Base-by-base conservation (phyloP, 1,140 invertebrate species). In the Drosophila kurseongensis region DNA sequence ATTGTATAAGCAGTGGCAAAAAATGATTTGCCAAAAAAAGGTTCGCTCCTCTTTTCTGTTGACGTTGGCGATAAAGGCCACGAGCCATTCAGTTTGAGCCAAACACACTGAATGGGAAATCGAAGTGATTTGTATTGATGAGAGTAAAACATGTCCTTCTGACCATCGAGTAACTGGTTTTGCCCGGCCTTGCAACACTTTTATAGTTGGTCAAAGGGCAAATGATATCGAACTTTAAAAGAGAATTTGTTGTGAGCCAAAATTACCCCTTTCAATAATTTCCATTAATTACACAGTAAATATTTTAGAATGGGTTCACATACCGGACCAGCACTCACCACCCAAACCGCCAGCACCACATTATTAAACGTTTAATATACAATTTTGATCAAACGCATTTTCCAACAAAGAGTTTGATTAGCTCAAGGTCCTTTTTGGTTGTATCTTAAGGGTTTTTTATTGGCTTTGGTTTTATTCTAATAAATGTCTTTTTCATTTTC, bases 1-100 rank as follows among this genome's bases (percentile, higher is more conserved):
- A 67, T 1, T 3, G 44, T 79, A 38, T 92, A 92, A 7, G 56
- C 32, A 3, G 67, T 23, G 4, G 47, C 32, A 14, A 50, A 77
- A n/a, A 36, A 29, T 16, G 72, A 54, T 9, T 7, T n/a, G 0
- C 14, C 14, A 5, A 14, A 71, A 10, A 52, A 18, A 7, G 32
- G 6, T 2, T 41, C 12, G 13, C 18, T 35, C 2, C 16, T 10
- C 12, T 12, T 35, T 50, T 29, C 18, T 12, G 27, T 12, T 5
- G 35, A 27, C 13, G 40, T 12, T 36, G 54, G 29, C 18, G 38
- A 29, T 5, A 91, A 35, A 9, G 91, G 91, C 91, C 91, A 92
- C 16, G 88, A 91, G 5, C 91, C 91, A 68, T 92, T 92, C n/a
- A 92, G 23, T 66, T 92, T 92, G n/a, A 92, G 47, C 81, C 84